Evolutionary conservation across 2,113 vertebrate species (phyloP), one percentile per base, ranked within the genome.

Genomic region (Trogon melanurus): DNA sequence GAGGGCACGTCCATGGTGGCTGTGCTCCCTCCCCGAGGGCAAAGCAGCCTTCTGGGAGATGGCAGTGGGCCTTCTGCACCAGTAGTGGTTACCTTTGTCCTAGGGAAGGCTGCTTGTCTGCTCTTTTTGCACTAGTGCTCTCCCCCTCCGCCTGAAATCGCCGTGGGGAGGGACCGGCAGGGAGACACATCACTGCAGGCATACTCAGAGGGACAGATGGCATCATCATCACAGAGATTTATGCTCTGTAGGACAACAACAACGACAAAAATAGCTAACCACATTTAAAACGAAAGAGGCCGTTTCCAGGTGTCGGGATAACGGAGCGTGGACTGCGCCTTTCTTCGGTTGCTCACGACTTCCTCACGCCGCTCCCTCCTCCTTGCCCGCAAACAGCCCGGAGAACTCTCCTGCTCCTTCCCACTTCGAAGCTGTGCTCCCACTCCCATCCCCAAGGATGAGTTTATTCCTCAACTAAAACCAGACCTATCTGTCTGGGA

Each of bases 31-130:
- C 44, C 58, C 62, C 54, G 17, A 15, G 13, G 30, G 10, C 50
- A 47, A 32, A 32, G 64, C 16, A 27, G 29, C 54, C 71, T 29
- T 51, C 34, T 4, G 34, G 41, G 56, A 61, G 29, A 10, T 3
- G 11, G 4, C 29, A 53, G 32, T 3, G 0, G 9, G 2, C 23
- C 19, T 20, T 7, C 9, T 21, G 8, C 6, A 1, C 48, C 70
- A 11, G 22, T 0, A 0, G 5, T 22, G 26, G 7, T 13, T 79
- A 9, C 36, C 25, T 54, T 7, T 50, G 34, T 12, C 41, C 70
- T 8, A 50, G 66, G 66, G 29, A 79, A 62, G 27, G 44, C 21
- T 9, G 12, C 14, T 6, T 11, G 32, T 45, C 29, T 1, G 0
- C 5, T 72, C 54, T 4, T 41, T 41, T 41, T 41, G 41, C 11